Evolutionary conservation across 2,888 invertebrate genomes (phyloP).

Genomic region (Parelbella ahira): DNA sequence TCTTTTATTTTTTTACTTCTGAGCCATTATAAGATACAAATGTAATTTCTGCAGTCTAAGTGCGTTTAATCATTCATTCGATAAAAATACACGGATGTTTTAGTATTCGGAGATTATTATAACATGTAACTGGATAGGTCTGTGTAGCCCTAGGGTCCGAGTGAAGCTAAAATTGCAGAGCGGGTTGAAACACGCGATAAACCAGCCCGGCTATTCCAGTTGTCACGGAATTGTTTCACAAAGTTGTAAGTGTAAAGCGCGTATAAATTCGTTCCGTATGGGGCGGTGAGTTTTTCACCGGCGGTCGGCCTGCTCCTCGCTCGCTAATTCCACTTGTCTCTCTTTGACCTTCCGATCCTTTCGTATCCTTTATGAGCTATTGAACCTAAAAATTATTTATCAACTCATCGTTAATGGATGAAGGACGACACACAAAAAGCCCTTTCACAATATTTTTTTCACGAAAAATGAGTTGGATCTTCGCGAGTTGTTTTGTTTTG

Average conservation of each 20-base stretch:
- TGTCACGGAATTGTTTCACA: conserved; percentile 12
- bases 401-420: conserved; percentile 13
- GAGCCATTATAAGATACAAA: too few relatives aligned
- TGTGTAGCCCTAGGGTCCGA: conserved; percentile 2
- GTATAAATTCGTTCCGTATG: conserved; percentile 1
- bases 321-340: background rate
- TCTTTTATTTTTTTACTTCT: too few relatives aligned
- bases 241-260: conserved; percentile 4
- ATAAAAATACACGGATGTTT: too few relatives aligned
- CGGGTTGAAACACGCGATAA: conserved; percentile 15
- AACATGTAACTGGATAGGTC: conserved; percentile 2
- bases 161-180: conserved; percentile 16
- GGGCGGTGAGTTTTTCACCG: too few relatives aligned
- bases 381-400: conserved; percentile 19
- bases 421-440: conserved; percentile 8
- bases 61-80: too few relatives aligned
- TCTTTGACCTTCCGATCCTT: conserved; percentile 20
- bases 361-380: conserved; percentile 15
- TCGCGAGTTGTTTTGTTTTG: conserved; percentile 9
- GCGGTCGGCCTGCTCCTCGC: too few relatives aligned
- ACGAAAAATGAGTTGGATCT: too few relatives aligned
- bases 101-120: too few relatives aligned
- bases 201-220: conserved; percentile 15
- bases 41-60: too few relatives aligned
- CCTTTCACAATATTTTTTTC: conserved; percentile 3